Percentiles rank a stretch among this genome's conserved stretches.
Evolutionary conservation across 1,140 invertebrate genomes (phyloP).

Genomic region (Andrena cerasifolii): DNA sequence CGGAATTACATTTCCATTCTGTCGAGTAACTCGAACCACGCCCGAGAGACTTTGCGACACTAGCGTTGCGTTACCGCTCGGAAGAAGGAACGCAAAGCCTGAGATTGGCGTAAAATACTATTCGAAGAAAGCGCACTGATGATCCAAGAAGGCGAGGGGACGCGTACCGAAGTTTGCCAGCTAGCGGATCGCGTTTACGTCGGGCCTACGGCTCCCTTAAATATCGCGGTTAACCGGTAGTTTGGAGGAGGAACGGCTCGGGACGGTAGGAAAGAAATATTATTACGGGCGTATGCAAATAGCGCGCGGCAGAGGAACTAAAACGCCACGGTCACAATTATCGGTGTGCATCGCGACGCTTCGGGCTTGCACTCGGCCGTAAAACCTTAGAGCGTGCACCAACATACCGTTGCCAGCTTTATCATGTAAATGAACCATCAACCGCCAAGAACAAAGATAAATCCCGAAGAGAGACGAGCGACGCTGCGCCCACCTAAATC

Average conservation of each 20-base stretch:
- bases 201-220: background rate
- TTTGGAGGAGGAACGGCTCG: background rate
- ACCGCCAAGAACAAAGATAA: slow-evolving; percentile 57
- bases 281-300: slow-evolving; percentile 42
- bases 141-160: no score
- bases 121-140: no score
- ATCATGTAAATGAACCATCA: slow-evolving; percentile 59
- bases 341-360: slow-evolving; percentile 40
- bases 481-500: slow-evolving; percentile 2
- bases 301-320: slow-evolving; percentile 19
- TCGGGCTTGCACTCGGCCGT: slow-evolving; percentile 27
- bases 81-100: background rate
- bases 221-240: background rate
- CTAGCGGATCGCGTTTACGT: background rate
- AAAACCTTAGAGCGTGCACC: slow-evolving; percentile 34
- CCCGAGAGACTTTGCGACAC: slow-evolving; percentile 16
- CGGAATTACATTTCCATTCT: slow-evolving; percentile 45
- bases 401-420: slow-evolving; percentile 36
- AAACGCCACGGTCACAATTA: slow-evolving; percentile 49
- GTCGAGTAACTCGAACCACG: slow-evolving; percentile 33
- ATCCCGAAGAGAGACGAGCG: slow-evolving; percentile 43
- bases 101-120: background rate
- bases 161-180: background rate
- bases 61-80: background rate
- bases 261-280: background rate